Evolutionary conservation across 2,888 invertebrate genomes (phyloP).

Genomic region (Embidobia sp.): DNA sequence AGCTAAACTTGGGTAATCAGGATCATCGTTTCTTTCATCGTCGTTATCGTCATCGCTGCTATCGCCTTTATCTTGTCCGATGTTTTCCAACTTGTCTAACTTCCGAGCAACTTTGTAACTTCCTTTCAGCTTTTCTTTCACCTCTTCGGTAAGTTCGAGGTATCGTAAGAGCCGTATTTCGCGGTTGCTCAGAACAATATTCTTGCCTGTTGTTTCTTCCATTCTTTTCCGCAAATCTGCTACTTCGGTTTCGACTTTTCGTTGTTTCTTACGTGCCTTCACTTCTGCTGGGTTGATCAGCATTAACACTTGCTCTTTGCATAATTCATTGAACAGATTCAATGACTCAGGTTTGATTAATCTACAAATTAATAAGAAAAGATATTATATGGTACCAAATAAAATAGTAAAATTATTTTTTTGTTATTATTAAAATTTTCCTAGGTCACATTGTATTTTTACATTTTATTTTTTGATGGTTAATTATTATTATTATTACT

Average conservation of each 20-base stretch:
- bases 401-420: too few species aligned
- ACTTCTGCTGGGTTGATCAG: slow-evolving; percentile 93
- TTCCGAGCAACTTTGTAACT: slow-evolving; percentile 94
- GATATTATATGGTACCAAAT: too few species aligned
- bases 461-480: too few species aligned
- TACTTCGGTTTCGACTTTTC: slow-evolving; percentile 95
- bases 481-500: too few species aligned
- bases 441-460: too few species aligned
- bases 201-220: slow-evolving; percentile 89
- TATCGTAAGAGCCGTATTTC: slow-evolving; percentile 94
- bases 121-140: slow-evolving; percentile 94
- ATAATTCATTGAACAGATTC: slow-evolving; percentile 90
- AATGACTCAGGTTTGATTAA: slow-evolving; percentile 88
- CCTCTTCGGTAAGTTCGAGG: slow-evolving; percentile 94
- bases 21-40: slow-evolving; percentile 83
- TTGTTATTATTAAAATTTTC: too few species aligned
- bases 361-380: too few species aligned
- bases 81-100: slow-evolving; percentile 92
- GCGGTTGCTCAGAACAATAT: slow-evolving; percentile 94
- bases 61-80: slow-evolving; percentile 88
- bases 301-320: slow-evolving; percentile 91
- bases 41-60: slow-evolving; percentile 88
- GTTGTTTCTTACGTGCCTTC: slow-evolving; percentile 92
- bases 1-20: slow-evolving; percentile 90
- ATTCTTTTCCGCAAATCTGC: slow-evolving; percentile 92